These are phyloP conservation scores for Carassius carassius DNA, from an alignment of 2,113 vertebrate genomes.

Conservation along the genomic window DNA sequence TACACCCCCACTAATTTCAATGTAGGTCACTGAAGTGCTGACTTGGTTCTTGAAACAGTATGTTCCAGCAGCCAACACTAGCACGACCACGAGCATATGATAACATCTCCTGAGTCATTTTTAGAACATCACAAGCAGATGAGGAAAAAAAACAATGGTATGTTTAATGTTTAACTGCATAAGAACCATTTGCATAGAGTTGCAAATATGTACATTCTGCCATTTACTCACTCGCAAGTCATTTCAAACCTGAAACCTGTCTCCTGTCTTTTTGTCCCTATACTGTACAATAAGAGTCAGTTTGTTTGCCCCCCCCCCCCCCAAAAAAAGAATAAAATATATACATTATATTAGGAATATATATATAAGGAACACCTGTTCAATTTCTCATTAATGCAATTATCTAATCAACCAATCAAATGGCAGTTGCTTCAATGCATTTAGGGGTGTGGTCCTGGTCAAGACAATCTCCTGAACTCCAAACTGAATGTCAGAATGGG, in stretches of 20 bases:
- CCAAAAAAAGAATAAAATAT: too few species aligned
- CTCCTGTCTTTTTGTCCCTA: too few species aligned
- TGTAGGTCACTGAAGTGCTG: conserved; percentile 69
- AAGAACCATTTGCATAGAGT: not conserved
- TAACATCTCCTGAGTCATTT: conserved; percentile 55
- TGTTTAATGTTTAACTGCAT: not conserved
- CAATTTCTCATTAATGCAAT: too few species aligned
- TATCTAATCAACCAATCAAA: too few species aligned
- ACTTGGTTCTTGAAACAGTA: conserved; percentile 61
- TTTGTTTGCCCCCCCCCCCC: too few species aligned
- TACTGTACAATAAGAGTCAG: too few species aligned
- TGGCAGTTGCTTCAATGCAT: too few species aligned
- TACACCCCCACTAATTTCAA: conserved; percentile 44
- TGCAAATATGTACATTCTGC: not conserved
- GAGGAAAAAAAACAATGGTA: not conserved
- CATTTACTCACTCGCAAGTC: not conserved
- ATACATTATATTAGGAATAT: too few species aligned
- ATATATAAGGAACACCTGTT: too few species aligned
- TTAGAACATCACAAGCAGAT: not conserved
- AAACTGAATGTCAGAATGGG: too few species aligned
- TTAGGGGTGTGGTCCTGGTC: too few species aligned
- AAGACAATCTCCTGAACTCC: too few species aligned
- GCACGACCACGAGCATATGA: conserved; percentile 47
- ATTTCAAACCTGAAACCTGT: not conserved
- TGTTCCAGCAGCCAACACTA: conserved; percentile 28